Percentiles rank a stretch among this genome's conserved stretches.
Evolutionary conservation across 2,797 vertebrate species (phyloP).

Genomic region (Labeo calbasu): DNA sequence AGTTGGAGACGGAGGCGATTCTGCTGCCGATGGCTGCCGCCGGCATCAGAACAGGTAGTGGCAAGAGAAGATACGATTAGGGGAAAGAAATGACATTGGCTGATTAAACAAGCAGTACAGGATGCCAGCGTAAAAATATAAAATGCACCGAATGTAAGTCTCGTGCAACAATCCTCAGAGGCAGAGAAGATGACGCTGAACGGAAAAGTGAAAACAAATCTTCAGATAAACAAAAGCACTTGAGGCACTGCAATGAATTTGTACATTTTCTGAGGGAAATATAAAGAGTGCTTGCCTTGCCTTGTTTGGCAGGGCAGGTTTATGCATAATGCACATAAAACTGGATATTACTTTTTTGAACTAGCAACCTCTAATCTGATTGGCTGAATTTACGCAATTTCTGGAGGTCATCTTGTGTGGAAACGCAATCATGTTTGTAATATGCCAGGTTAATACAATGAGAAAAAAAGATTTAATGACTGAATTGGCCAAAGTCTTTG

Average conservation of each 20-base stretch:
- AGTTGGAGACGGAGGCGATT: slow-evolving; percentile 15
- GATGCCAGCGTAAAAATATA: slow-evolving; percentile 39
- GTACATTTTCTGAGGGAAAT: background rate
- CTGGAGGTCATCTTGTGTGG: slow-evolving; percentile 1
- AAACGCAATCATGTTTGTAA: background rate
- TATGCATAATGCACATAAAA: background rate
- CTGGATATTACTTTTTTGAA: background rate
- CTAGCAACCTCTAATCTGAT: background rate
- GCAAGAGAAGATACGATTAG: slow-evolving; percentile 21
- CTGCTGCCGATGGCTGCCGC: background rate
- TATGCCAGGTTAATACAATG: background rate
- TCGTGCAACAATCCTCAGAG: background rate
- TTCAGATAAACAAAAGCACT: slow-evolving; percentile 9
- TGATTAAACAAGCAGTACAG: slow-evolving; percentile 35
- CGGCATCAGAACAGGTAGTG: slow-evolving; percentile 5
- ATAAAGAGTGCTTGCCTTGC: background rate
- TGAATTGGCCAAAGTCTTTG: background rate
- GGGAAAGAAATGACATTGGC: slow-evolving; percentile 20
- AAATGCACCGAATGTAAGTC: background rate
- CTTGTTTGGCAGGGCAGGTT: background rate
- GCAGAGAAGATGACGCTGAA: background rate
- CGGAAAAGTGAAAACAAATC: slow-evolving; percentile 1
- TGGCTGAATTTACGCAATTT: background rate
- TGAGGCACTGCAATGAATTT: background rate
- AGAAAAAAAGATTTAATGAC: background rate